Conservation (phyloP, 2,888 invertebrate genomes). For the Thymelicus sylvestris region DNA sequence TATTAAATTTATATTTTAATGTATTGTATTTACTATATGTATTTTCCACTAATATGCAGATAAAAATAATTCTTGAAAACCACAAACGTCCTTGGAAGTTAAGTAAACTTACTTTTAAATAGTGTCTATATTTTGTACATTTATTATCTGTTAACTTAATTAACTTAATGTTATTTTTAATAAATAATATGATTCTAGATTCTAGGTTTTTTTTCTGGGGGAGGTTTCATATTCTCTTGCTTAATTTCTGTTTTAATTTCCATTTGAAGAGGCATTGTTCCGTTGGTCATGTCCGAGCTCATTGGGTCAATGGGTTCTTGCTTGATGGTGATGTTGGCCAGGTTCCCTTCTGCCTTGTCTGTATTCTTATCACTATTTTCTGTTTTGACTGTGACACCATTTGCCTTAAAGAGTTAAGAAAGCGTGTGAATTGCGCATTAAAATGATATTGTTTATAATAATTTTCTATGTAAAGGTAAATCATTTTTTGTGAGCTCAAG, state of each 20-base stretch:
- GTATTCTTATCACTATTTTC: conserved; percentile 71
- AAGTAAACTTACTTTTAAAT: too few species aligned
- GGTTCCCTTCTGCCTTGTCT: conserved; percentile 70
- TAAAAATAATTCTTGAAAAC: too few species aligned
- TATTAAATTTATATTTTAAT: too few species aligned
- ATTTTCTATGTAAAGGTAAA: too few species aligned
- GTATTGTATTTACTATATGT: too few species aligned
- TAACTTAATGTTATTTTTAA: neutral
- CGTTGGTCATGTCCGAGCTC: conserved; percentile 72
- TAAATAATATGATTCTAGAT: conserved; percentile 45
- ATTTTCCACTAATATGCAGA: too few species aligned
- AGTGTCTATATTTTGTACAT: too few species aligned
- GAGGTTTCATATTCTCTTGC: conserved; percentile 92
- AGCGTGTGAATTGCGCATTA: neutral
- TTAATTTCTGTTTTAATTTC: conserved; percentile 89
- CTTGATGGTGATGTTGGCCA: conserved; percentile 73
- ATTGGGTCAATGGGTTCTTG: conserved; percentile 79
- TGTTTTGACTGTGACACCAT: conserved; percentile 76
- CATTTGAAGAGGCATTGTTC: conserved; percentile 69
- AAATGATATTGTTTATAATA: too few species aligned
- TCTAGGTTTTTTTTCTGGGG: conserved; percentile 93
- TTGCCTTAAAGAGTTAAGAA: conserved; percentile 56
- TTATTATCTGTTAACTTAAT: too few species aligned
- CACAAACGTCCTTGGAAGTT: too few species aligned
- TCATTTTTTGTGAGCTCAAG: too few species aligned